phyloP scores from a whole-genome alignment of 2,888 invertebrate species.

The Meganola albula region DNA sequence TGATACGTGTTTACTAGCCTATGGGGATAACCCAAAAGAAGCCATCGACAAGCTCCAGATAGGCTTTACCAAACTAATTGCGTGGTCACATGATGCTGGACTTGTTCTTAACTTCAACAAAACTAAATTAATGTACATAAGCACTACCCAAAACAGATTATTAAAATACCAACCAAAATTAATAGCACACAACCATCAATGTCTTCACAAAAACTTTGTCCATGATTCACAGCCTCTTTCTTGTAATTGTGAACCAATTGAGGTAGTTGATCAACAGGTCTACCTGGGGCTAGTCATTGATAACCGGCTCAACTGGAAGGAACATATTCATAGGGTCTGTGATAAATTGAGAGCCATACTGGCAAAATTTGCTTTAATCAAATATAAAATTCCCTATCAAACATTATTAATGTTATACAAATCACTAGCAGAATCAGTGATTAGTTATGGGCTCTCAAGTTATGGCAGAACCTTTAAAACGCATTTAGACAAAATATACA shows the following conservation, averaged over 20 bases:
- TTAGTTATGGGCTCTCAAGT: background rate
- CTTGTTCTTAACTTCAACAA: no score
- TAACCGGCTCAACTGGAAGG: background rate
- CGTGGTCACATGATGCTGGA: no score
- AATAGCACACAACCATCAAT: background rate
- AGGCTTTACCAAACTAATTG: no score
- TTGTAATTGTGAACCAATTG: no score
- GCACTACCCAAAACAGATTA: no score
- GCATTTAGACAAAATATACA: background rate
- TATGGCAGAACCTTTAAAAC: background rate
- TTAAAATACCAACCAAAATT: no score
- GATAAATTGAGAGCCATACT: background rate
- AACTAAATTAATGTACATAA: no score
- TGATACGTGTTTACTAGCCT: conserved; percentile 1
- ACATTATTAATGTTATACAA: background rate
- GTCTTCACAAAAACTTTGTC: background rate
- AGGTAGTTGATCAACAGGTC: no score
- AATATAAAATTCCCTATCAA: background rate
- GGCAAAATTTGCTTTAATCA: background rate
- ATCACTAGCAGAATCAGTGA: background rate
- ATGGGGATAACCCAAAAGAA: background rate
- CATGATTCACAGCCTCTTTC: no score
- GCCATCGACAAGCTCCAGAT: background rate
- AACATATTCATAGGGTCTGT: background rate
- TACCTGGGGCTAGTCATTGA: background rate